Base-by-base conservation (phyloP, 1,140 invertebrate species). In the Atopsyche davidsoni region DNA sequence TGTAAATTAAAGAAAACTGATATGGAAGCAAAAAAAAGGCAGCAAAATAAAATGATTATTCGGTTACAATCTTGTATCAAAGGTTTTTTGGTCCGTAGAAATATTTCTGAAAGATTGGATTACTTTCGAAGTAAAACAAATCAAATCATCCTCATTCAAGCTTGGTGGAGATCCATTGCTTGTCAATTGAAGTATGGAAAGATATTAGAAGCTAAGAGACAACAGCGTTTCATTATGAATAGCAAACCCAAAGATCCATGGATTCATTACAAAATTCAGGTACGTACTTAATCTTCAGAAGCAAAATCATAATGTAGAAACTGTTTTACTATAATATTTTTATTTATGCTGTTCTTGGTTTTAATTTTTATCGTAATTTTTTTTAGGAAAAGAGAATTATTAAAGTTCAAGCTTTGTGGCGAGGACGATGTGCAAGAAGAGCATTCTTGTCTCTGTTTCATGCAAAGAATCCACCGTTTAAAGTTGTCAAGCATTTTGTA, bases 401-500 rank as follows among this genome's bases (percentile, higher is more conserved):
- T 6, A 77, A 77, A 63, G 77, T 86, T 43, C 83, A 86, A 69
- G 78, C 82, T 13, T 56, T 79, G 4, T 86, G 83, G 83, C 68
- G 82, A 31, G 80, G 80, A 6, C 65, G 70, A 17, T 63, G 69
- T 21, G 77, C 79, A 2, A 69, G 81, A 34, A 66, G 71, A 60
- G 76, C 78, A 10, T 82, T 82, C 49, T 64, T 70, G 31, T 75
- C 76, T 0, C 60, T 85, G 0, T 77, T 85, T 54, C 70, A 79
- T 53, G 76, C 78, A 39, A 68, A 78, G 3, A 81, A 83, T 61
- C 84, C 85, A 22, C 76, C 85, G 1, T 76, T 88, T 21, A 73
- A 75, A 54, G 77, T 85, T n/a, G 79, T 89, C 2, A 77, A 82
- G 40, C 80, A 81, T 53, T 89, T 88, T 73, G 79, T 86, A 2